Evolutionary conservation across 2,888 invertebrate genomes (phyloP).

Genomic region (Dichetophora obliterata): DNA sequence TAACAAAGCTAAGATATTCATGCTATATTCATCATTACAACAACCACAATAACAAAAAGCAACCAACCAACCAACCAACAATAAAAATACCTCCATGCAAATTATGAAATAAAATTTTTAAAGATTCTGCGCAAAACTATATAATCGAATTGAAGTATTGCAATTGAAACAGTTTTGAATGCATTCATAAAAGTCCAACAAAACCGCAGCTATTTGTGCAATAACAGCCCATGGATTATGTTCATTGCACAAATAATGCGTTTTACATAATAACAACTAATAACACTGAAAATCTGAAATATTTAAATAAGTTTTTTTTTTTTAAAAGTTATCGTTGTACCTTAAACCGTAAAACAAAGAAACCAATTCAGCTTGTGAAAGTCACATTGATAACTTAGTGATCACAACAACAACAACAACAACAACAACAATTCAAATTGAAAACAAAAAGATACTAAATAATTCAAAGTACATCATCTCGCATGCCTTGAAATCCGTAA

Average conservation of each 20-base stretch:
- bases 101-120: not conserved
- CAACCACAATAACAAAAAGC: slow-evolving; percentile 32
- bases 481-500: no score
- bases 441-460: no score
- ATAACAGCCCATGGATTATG: slow-evolving; percentile 70
- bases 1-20: slow-evolving; percentile 24
- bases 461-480: no score
- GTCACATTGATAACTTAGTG: not conserved
- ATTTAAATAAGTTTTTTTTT: no score
- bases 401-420: not conserved
- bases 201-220: slow-evolving; percentile 53
- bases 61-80: slow-evolving; percentile 42
- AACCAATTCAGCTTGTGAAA: not conserved
- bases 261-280: slow-evolving; percentile 8
- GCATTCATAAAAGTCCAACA: slow-evolving; percentile 9
- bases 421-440: no score
- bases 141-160: slow-evolving; percentile 26
- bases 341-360: not conserved
- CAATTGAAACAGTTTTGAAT: slow-evolving; percentile 28
- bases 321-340: not conserved
- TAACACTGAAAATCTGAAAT: not conserved
- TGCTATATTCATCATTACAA: not conserved
- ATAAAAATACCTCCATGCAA: slow-evolving; percentile 32
- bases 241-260: slow-evolving; percentile 59
- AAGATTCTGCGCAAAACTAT: slow-evolving; percentile 13